Evolutionary conservation across 2,888 invertebrate species (phyloP).

Genomic region (Andrena hattorfiana): DNA sequence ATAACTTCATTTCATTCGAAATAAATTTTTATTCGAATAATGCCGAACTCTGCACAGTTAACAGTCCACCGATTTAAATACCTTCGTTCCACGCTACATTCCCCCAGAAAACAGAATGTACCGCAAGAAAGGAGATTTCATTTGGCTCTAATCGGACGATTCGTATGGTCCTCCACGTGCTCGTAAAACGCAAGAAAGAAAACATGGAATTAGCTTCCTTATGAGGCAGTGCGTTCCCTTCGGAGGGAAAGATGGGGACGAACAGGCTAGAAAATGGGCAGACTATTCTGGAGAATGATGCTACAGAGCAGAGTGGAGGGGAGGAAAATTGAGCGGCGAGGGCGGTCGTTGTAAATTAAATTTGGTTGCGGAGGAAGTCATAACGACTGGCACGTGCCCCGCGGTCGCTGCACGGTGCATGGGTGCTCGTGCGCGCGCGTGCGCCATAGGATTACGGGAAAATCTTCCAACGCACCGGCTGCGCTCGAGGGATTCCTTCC

Average conservation of each 20-base stretch:
- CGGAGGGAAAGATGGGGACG: constrained; percentile 43
- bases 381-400: constrained; percentile 78
- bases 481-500: not conserved
- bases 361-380: constrained; percentile 78
- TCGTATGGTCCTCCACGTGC: constrained; percentile 40
- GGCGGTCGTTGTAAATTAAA: constrained; percentile 78
- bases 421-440: constrained; percentile 49
- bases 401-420: constrained; percentile 50
- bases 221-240: constrained; percentile 31
- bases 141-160: constrained; percentile 41
- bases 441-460: constrained; percentile 66
- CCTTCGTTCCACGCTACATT: not conserved
- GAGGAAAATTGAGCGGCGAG: constrained; percentile 68
- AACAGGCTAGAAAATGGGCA: constrained; percentile 19
- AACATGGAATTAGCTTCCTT: constrained; percentile 65
- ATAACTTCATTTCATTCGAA: too few species aligned
- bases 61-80: too few species aligned
- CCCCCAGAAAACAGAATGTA: not conserved
- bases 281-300: constrained; percentile 44
- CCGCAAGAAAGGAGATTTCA: constrained; percentile 6
- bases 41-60: too few species aligned
- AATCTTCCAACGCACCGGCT: constrained; percentile 52
- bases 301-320: not conserved
- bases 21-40: too few species aligned
- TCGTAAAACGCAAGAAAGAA: constrained; percentile 44